Evolutionary conservation across 2,113 vertebrate genomes (phyloP).

Genomic region (Calidris pugnax): DNA sequence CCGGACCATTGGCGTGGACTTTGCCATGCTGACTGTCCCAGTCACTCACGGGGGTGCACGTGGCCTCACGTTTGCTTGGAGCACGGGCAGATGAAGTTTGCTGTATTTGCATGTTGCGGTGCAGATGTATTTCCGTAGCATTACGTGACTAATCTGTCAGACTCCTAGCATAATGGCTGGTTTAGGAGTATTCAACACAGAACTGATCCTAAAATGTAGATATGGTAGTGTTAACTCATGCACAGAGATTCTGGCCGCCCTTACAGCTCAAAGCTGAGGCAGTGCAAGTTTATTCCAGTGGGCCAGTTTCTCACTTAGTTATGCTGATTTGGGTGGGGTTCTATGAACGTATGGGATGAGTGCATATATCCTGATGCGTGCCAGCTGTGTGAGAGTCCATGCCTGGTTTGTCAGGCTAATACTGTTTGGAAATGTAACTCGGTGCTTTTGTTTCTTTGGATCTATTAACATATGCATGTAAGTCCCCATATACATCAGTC

Average conservation of each 20-base stretch:
- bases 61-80: neutral
- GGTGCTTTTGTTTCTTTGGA: neutral
- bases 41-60: rapidly evolving
- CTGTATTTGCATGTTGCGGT: neutral
- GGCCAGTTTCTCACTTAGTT: neutral
- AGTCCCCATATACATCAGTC: neutral
- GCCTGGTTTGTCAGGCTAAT: neutral
- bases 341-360: neutral
- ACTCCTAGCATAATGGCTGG: neutral
- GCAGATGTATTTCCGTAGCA: rapidly evolving
- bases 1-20: rapidly evolving
- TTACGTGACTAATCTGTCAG: neutral
- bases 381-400: neutral
- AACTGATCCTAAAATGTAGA: neutral
- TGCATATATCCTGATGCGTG: neutral
- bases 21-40: rapidly evolving
- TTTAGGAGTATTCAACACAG: neutral
- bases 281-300: neutral
- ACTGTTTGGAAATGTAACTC: neutral
- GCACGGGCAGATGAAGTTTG: neutral
- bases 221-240: neutral
- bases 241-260: neutral
- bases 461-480: neutral
- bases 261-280: neutral
- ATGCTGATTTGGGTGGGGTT: neutral